Evolutionary conservation across 2,888 invertebrate genomes (phyloP), one percentile per base, ranked within the genome.

Genomic region (Anthophora plumipes): DNA sequence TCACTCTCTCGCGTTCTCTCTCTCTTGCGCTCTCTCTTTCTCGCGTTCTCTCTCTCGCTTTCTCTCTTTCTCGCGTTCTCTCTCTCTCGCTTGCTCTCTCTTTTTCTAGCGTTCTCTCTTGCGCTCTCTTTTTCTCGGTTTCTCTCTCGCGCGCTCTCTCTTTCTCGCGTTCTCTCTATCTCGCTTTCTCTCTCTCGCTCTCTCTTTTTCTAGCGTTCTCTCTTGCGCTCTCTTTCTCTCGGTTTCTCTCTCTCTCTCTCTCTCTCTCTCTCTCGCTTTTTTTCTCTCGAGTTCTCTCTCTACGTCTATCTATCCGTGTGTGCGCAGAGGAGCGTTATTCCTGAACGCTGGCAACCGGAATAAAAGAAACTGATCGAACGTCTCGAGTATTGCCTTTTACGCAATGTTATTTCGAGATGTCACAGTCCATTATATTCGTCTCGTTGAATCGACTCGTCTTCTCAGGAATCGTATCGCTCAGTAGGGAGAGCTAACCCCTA

Each of bases 371-470:
- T 3, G 52, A 43, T 54, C 71, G 43, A 9, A 7, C 52, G n/a
- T 54, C 55, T 50, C 39, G 50, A 50, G 55, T 43, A 70, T 50
- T 50, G 39, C 60, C 25, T 39, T 39, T 60, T 54, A 43, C 63
- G 54, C 31, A 43, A 71, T 31, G 71, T 71, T 43, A 71, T 71
- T 71, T 71, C 64, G 54, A 14, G 12, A 54, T 55, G 71, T 64
- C 71, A 71, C 63, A 12, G 37, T 46, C 61, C 20, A 63, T 71
- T 71, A 71, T 64, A 63, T 63, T 54, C 71, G 54, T 54, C 68
- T 59, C 68, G 68, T 69, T 59, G 68, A 41, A 25, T 71, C n/a
- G n/a, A 54, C 63, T 41, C 20, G 41, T 63, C 63, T 20, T 39
- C 9, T 20, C 61, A 14, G 22, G 43, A 25, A 25, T 52, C 41